A percentile compares a stretch with the other conserved stretches of the same genome.
phyloP scores from a whole-genome alignment of 2,888 invertebrate genomes.

The Perithous albicinctus region DNA sequence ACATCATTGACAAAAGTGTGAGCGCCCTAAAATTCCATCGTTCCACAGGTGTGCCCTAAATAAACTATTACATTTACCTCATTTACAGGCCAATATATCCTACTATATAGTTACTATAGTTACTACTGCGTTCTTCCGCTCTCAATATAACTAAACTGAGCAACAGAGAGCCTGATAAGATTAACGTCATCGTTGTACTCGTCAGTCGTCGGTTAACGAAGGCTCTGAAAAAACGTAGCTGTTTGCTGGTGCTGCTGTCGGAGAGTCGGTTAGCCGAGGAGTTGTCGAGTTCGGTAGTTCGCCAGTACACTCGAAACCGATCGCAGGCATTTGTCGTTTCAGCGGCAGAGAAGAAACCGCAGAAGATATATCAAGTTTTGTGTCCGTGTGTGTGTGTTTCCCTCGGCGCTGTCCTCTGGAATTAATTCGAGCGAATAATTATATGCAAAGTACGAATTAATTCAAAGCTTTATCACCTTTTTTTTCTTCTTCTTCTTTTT shows the following conservation, averaged over 20 bases:
- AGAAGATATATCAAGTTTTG: slow-evolving; percentile 1
- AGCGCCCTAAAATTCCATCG: no score
- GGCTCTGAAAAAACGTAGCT: not conserved
- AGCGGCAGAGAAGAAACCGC: not conserved
- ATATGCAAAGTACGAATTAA: not conserved
- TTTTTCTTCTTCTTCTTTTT: no score
- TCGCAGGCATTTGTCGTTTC: slow-evolving; percentile 24
- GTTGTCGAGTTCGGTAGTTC: slow-evolving; percentile 49
- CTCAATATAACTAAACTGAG: slow-evolving; percentile 39
- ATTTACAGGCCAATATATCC: not conserved
- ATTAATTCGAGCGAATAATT: not conserved
- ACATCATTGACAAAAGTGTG: no score
- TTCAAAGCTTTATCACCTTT: no score
- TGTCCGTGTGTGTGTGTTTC: not conserved
- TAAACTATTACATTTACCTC: not conserved
- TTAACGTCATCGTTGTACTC: slow-evolving; percentile 51
- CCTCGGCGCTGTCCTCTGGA: not conserved
- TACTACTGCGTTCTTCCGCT: slow-evolving; percentile 24
- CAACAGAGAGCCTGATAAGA: slow-evolving; percentile 60
- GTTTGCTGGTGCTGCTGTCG: slow-evolving; percentile 14
- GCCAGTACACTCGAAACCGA: slow-evolving; percentile 57
- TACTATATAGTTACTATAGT: not conserved
- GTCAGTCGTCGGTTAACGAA: slow-evolving; percentile 35
- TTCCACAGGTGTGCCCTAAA: not conserved
- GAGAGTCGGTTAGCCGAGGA: slow-evolving; percentile 18